phyloP scores from a whole-genome alignment of 2,113 vertebrate genomes.

The Echinops telfairi region DNA sequence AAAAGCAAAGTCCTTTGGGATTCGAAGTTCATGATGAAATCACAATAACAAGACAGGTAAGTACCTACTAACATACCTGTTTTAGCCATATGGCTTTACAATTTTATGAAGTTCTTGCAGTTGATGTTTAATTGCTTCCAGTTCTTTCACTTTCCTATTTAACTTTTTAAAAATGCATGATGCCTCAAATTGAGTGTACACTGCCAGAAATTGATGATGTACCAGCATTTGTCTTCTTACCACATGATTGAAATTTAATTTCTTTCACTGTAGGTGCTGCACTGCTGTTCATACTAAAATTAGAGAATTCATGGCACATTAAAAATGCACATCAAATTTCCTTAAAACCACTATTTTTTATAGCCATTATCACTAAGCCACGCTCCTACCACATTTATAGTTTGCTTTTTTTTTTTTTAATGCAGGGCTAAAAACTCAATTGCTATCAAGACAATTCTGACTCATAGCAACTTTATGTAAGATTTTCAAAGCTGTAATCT shows the following conservation, averaged over 20 bases:
- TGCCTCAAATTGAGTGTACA: too few relatives aligned
- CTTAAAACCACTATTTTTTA: background rate
- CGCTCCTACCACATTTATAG: background rate
- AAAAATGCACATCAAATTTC: background rate
- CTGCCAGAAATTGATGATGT: too few relatives aligned
- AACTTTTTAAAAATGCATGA: too few relatives aligned
- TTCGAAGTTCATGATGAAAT: constrained; percentile 96
- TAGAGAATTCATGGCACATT: constrained; percentile 1
- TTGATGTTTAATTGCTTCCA: constrained; percentile 2
- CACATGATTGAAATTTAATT: too few relatives aligned
- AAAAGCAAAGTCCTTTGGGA: constrained; percentile 94
- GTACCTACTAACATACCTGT: background rate
- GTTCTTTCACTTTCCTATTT: background rate
- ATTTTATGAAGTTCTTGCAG: background rate
- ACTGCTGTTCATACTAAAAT: background rate
- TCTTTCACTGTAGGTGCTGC: background rate
- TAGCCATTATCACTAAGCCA: background rate
- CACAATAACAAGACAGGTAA: constrained; percentile 95
- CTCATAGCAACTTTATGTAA: too few relatives aligned
- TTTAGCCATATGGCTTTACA: background rate
- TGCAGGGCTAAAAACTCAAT: too few relatives aligned
- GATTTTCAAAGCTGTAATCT: too few relatives aligned
- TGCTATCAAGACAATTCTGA: too few relatives aligned
- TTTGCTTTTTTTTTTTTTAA: constrained; percentile 19
- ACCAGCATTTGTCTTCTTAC: too few relatives aligned